Percentiles rank a stretch among this genome's conserved stretches.
These are phyloP conservation scores for Holothuria leucospilota DNA, from an alignment of 53 echinoderm and acorn worm species.

Conservation along the genomic window DNA sequence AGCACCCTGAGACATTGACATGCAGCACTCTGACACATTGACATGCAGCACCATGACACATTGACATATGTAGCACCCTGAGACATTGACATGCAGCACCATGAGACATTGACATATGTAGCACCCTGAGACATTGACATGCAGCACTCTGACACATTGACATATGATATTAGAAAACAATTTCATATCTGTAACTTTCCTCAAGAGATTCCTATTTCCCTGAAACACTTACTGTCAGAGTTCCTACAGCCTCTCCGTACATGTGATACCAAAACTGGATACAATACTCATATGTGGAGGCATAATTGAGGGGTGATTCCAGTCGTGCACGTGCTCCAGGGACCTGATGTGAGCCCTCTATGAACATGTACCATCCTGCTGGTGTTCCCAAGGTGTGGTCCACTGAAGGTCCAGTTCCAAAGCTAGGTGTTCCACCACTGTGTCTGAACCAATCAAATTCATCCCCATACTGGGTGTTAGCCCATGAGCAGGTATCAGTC, in stretches of 20 bases:
- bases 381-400: constrained; percentile 84
- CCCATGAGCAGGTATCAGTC: constrained; percentile 61
- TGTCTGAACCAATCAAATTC: constrained; percentile 89
- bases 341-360: constrained; percentile 65
- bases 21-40: too few species aligned
- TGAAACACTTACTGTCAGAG: constrained; percentile 16
- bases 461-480: constrained; percentile 65
- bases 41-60: too few species aligned
- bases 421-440: constrained; percentile 59
- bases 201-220: too few species aligned
- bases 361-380: constrained; percentile 72
- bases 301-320: constrained; percentile 24
- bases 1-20: too few species aligned
- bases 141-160: too few species aligned
- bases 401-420: constrained; percentile 71
- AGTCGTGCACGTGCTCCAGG: constrained; percentile 72
- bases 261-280: constrained; percentile 93
- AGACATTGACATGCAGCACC: too few species aligned
- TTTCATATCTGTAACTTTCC: too few species aligned
- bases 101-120: too few species aligned
- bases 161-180: too few species aligned
- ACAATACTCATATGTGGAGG: constrained; percentile 68
- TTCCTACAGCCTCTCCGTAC: constrained; percentile 76
- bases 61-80: too few species aligned
- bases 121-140: too few species aligned